phyloP scores from a whole-genome alignment of 2,797 vertebrate species.

The Heliangelus exortis region DNA sequence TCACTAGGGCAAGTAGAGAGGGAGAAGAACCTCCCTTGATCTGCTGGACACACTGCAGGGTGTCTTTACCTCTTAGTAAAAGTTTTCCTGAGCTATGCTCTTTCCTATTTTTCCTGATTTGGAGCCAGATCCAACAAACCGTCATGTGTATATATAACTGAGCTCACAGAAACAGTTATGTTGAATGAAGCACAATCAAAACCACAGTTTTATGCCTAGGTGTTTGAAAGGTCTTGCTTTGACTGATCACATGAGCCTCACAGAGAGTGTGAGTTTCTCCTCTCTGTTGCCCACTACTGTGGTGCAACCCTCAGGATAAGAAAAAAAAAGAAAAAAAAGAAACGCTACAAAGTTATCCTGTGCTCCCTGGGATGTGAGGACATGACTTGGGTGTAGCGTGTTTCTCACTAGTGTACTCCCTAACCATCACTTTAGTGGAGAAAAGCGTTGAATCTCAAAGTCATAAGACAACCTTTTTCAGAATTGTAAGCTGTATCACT shows the following conservation, averaged over 20 bases:
- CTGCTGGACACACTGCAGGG: no score
- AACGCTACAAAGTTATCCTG: not conserved
- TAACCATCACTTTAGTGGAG: not conserved
- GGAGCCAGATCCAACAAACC: not conserved
- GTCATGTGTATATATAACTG: not conserved
- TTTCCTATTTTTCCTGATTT: not conserved
- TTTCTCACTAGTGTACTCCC: not conserved
- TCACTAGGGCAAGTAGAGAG: no score
- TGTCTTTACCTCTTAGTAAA: not conserved
- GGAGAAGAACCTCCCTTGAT: no score
- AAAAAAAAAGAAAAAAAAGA: not conserved
- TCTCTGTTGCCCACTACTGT: not conserved
- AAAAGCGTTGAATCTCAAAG: not conserved
- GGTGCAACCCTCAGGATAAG: not conserved
- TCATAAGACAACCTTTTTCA: not conserved
- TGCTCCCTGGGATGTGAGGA: not conserved
- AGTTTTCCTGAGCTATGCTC: not conserved
- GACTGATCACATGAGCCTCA: not conserved
- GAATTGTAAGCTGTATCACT: not conserved
- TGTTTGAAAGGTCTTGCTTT: not conserved
- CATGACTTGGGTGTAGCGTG: fast-evolving
- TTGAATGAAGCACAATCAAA: not conserved
- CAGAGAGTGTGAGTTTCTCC: not conserved
- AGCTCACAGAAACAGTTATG: not conserved
- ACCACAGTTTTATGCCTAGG: not conserved